Conservation (phyloP, 2,113 vertebrate genomes). For the Montifringilla adamsi region DNA sequence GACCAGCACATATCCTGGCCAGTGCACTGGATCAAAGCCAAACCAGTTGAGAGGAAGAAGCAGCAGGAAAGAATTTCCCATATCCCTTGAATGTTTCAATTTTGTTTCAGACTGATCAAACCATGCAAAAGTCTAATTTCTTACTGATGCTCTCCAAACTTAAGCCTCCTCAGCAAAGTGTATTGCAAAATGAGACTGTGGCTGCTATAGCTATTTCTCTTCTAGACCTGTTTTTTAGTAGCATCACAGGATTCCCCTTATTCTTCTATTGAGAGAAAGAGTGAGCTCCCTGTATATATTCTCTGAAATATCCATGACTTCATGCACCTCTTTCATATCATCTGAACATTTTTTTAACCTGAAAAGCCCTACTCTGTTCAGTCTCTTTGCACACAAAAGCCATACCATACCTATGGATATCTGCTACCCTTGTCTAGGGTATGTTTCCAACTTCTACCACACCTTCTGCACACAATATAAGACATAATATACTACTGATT, state of each 20-base stretch:
- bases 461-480: not conserved
- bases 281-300: not conserved
- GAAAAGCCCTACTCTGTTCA: not conserved
- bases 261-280: not conserved
- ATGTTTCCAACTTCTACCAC: not conserved
- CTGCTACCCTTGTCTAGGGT: not conserved
- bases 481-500: not conserved
- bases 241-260: not conserved
- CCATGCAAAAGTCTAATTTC: not conserved
- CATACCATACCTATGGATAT: not conserved
- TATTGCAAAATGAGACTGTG: not conserved
- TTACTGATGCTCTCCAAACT: not conserved
- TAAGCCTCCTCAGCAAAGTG: not conserved
- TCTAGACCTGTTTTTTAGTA: not conserved
- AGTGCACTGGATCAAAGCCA: not conserved
- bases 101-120: not conserved
- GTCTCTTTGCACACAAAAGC: not conserved
- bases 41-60: not conserved
- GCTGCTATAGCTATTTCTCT: not conserved
- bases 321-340: not conserved
- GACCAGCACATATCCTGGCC: not conserved
- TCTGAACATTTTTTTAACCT: not conserved
- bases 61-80: not conserved
- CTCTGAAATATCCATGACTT: not conserved
- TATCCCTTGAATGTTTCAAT: not conserved